Base-by-base conservation (phyloP, 2,797 vertebrate species). In the Galagoides demidoff region DNA sequence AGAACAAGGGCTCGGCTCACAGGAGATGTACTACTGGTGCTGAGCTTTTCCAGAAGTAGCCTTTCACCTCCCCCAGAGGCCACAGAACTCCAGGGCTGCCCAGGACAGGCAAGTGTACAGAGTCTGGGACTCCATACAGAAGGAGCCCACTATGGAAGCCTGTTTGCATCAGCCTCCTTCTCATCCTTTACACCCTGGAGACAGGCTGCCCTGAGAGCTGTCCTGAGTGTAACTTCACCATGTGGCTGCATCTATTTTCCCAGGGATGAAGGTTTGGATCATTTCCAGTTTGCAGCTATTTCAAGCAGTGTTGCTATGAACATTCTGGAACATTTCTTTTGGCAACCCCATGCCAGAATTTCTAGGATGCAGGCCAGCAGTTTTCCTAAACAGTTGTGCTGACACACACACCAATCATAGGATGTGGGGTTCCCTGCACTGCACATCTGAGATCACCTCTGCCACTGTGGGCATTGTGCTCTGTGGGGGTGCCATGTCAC, bases 91-190 rank as follows among this genome's bases (percentile, higher is more conserved):
- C 0, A 29, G 25, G 61, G 9, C 37, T 29, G 5, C 68, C 52
- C 49, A 1, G 2, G 25, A 9, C 57, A 12, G 57, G 71, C 20
- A 7, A 14, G 23, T 37, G 31, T 31, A 66, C 66, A 23, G 23
- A 0, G 3, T 0, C 29, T 12, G 22, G 43, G 52, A 3, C 70
- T 34, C 43, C 9, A 70, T 10, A 1, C 61, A 29, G 27, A 9
- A 3, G 19, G 23, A 6, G 27, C 1, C 31, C 17, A 3, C 17
- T 39, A 39, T 17, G 4, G 12, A 10, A 0, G 0, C 22, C 66
- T 9, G 31, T 19, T 31, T 37, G 2, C 13, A 0, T 37, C 6
- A 66, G 64, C 55, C 17, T 7, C 4, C 9, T 25, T 20, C 77
- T 59, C 8, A 1, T 20, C 12, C 23, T 22, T 23, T 7, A 3